phyloP scores from a whole-genome alignment of 2,888 invertebrate genomes.

The Linnaemya vulpina region DNA sequence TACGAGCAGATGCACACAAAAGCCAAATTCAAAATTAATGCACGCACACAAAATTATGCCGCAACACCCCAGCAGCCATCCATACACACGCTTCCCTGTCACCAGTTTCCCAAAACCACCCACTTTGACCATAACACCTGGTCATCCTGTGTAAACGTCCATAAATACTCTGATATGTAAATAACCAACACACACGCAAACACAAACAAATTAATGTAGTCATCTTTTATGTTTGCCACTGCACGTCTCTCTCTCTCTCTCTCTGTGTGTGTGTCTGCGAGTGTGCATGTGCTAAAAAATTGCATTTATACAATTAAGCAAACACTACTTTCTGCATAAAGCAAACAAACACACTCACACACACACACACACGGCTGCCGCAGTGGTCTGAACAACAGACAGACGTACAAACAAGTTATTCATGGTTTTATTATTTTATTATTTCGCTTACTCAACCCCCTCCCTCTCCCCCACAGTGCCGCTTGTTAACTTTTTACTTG shows the following conservation, averaged over 20 bases:
- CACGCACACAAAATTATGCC: background rate
- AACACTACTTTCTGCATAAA: constrained; percentile 56
- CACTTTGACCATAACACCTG: constrained; percentile 66
- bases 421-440: constrained; percentile 63
- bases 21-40: constrained; percentile 6
- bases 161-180: constrained; percentile 35
- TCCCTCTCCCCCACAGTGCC: no score
- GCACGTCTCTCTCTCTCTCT: no score
- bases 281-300: constrained; percentile 19
- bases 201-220: constrained; percentile 1
- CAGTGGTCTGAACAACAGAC: background rate
- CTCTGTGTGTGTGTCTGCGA: background rate
- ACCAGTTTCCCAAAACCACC: constrained; percentile 49
- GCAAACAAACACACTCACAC: constrained; percentile 38
- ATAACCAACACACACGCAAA: constrained; percentile 14
- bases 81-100: constrained; percentile 12
- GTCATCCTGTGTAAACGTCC: constrained; percentile 51
- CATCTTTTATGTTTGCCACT: background rate
- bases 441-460: constrained; percentile 10
- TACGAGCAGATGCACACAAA: no score
- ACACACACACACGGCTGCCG: background rate
- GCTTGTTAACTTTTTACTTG: no score
- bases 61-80: background rate
- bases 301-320: constrained; percentile 64
- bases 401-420: constrained; percentile 56